Percentiles rank a stretch among this genome's conserved stretches.
Conservation (phyloP, 2,888 invertebrate species). For the Xylota sylvarum region DNA sequence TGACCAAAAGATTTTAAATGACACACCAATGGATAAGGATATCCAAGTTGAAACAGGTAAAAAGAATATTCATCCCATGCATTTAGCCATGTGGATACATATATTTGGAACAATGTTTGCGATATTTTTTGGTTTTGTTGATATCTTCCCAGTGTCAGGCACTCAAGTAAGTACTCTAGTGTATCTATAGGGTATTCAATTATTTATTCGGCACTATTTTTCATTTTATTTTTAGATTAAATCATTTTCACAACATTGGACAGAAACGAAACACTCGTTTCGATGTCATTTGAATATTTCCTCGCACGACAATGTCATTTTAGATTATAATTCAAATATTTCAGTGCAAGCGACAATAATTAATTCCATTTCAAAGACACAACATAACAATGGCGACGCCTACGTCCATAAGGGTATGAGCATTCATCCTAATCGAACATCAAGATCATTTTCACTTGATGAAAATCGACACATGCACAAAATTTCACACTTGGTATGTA, state of each 20-base stretch:
- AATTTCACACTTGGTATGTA: slow-evolving; percentile 73
- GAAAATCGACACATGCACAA: slow-evolving; percentile 61
- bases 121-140: slow-evolving; percentile 85
- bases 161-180: slow-evolving; percentile 47
- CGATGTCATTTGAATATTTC: slow-evolving; percentile 82
- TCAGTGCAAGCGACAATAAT: slow-evolving; percentile 78
- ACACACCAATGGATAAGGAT: slow-evolving; percentile 23
- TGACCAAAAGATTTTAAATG: slow-evolving; percentile 55
- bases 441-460: slow-evolving; percentile 51
- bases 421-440: slow-evolving; percentile 62
- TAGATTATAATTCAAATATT: slow-evolving; percentile 58
- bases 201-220: background rate
- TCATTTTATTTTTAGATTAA: slow-evolving; percentile 78
- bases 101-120: slow-evolving; percentile 84
- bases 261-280: slow-evolving; percentile 82
- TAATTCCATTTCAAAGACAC: slow-evolving; percentile 77
- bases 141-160: slow-evolving; percentile 86
- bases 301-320: slow-evolving; percentile 60
- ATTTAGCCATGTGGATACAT: slow-evolving; percentile 85
- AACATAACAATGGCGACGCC: slow-evolving; percentile 78
- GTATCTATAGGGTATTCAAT: background rate
- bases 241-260: slow-evolving; percentile 81
- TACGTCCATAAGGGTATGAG: slow-evolving; percentile 70
- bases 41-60: slow-evolving; percentile 6
- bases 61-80: slow-evolving; percentile 79